Evolutionary conservation across 2,888 invertebrate genomes (phyloP).

Genomic region (Watsonalla cultraria): DNA sequence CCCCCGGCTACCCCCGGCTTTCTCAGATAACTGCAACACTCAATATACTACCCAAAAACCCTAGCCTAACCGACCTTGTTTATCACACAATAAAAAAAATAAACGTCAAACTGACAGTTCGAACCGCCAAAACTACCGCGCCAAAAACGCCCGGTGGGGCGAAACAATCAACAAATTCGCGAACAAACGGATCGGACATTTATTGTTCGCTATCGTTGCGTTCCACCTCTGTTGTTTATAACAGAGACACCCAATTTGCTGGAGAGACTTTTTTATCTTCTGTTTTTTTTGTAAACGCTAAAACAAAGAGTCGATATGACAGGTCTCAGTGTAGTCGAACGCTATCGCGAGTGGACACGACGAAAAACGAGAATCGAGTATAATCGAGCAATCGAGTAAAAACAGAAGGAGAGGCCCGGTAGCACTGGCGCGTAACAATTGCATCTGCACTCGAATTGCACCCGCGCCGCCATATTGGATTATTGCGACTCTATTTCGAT

Average conservation of each 20-base stretch:
- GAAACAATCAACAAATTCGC: slow-evolving; percentile 73
- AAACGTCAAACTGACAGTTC: slow-evolving; percentile 56
- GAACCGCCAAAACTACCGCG: slow-evolving; percentile 61
- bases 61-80: slow-evolving; percentile 22
- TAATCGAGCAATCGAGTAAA: slow-evolving; percentile 70
- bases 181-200: slow-evolving; percentile 70
- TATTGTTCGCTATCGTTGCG: slow-evolving; percentile 73
- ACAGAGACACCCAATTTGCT: slow-evolving; percentile 77
- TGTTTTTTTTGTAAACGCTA: slow-evolving; percentile 51
- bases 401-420: slow-evolving; percentile 58
- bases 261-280: slow-evolving; percentile 66
- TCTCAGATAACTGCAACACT: slow-evolving; percentile 9
- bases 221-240: slow-evolving; percentile 76
- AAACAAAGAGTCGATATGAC: slow-evolving; percentile 74
- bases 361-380: slow-evolving; percentile 67
- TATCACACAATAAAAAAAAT: slow-evolving; percentile 33
- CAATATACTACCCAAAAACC: slow-evolving; percentile 16
- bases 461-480: slow-evolving; percentile 68
- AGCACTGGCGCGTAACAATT: slow-evolving; percentile 70
- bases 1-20: slow-evolving; percentile 20
- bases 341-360: slow-evolving; percentile 62
- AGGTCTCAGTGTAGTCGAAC: slow-evolving; percentile 59
- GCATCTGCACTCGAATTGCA: slow-evolving; percentile 65
- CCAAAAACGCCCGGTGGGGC: slow-evolving; percentile 53
- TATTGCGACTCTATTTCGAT: slow-evolving; percentile 63